Evolutionary conservation across 2,797 vertebrate genomes (phyloP).

Genomic region (Lophotriccus pileatus): DNA sequence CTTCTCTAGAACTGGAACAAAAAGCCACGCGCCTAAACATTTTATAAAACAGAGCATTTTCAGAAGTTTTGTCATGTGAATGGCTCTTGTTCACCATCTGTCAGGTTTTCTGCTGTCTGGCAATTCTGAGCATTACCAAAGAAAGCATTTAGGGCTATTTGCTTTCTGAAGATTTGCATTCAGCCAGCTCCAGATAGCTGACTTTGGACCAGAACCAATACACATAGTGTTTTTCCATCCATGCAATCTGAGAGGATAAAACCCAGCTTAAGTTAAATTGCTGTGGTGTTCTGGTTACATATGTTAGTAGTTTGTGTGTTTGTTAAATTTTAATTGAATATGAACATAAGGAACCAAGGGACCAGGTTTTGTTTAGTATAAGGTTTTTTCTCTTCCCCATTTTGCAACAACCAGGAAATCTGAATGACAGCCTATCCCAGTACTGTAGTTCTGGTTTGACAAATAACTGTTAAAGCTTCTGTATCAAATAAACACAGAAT

Average conservation of each 20-base stretch:
- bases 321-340: constrained; percentile 1
- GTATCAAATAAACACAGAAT: background rate
- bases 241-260: background rate
- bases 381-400: background rate
- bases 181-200: background rate
- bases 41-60: background rate
- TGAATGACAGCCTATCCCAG: background rate
- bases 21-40: background rate
- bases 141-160: background rate
- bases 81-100: background rate
- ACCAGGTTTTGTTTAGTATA: background rate
- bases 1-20: background rate
- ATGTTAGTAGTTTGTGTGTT: background rate
- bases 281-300: background rate
- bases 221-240: background rate
- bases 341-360: background rate
- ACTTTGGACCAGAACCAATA: background rate
- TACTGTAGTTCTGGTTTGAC: background rate
- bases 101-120: background rate
- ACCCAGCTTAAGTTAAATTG: background rate
- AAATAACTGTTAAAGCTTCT: background rate
- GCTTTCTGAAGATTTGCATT: background rate
- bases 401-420: background rate
- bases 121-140: background rate
- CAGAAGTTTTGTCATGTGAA: background rate